Evolutionary conservation across 64 coral and sea anemone species (phyloP).

Genomic region (Catalaphyllia jardinei): DNA sequence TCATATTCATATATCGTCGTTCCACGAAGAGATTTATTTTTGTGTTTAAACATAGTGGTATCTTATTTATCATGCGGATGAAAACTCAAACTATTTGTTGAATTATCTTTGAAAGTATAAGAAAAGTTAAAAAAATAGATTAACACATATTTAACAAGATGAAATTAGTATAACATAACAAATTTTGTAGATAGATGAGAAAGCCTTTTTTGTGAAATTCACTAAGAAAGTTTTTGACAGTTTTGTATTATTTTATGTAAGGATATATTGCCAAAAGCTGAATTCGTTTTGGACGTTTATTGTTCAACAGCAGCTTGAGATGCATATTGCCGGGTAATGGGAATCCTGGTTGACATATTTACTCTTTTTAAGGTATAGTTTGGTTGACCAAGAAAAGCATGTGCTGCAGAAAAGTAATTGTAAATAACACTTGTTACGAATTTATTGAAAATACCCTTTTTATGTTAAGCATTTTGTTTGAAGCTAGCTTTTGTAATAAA

Average conservation of each 20-base stretch:
- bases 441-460: too few relatives aligned
- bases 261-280: background rate
- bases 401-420: too few relatives aligned
- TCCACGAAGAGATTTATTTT: slow-evolving; percentile 35
- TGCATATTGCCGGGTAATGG: background rate
- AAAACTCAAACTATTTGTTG: slow-evolving; percentile 18
- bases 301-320: background rate
- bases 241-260: slow-evolving; percentile 42
- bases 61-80: slow-evolving; percentile 47
- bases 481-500: background rate
- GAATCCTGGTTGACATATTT: background rate
- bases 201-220: background rate
- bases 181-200: slow-evolving; percentile 22
- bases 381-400: too few relatives aligned
- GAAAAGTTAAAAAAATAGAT: slow-evolving; percentile 15
- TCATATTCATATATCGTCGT: slow-evolving; percentile 4
- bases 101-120: slow-evolving; percentile 11
- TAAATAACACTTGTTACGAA: too few relatives aligned
- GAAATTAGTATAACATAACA: background rate
- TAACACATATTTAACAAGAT: slow-evolving; percentile 31
- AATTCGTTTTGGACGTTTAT: too few relatives aligned
- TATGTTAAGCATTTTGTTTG: too few relatives aligned
- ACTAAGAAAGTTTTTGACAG: background rate
- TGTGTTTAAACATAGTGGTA: slow-evolving; percentile 28
- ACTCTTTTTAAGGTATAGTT: background rate